These are phyloP conservation scores for Bombus confusus DNA, from an alignment of 1,140 invertebrate species.

Conservation along the genomic window DNA sequence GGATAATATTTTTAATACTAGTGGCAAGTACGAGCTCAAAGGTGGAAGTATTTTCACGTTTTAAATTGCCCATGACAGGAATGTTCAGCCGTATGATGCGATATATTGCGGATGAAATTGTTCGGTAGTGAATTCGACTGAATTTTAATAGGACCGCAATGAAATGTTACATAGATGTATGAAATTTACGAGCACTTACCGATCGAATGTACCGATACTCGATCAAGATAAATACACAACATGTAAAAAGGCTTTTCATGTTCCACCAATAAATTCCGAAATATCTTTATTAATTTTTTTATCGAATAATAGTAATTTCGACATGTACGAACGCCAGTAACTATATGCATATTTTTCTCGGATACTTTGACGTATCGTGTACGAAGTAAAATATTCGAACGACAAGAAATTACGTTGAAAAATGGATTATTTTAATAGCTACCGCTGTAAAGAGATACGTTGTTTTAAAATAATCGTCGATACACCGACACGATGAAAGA, in stretches of 20 bases:
- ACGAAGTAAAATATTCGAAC: not conserved
- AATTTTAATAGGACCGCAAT: not conserved
- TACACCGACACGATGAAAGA: not conserved
- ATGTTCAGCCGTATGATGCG: not conserved
- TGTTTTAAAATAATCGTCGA: not conserved
- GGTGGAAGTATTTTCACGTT: not conserved
- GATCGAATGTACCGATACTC: not conserved
- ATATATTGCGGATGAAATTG: not conserved
- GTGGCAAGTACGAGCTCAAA: not conserved
- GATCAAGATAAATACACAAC: not conserved
- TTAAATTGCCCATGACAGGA: not conserved
- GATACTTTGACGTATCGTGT: too few species aligned
- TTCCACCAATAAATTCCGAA: too few species aligned
- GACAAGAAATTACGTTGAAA: not conserved
- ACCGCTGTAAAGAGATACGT: not conserved
- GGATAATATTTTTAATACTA: not conserved
- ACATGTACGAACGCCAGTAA: not conserved
- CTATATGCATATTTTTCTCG: not conserved
- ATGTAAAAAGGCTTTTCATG: not conserved
- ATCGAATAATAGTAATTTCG: not conserved
- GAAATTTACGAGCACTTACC: not conserved
- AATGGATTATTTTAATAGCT: not conserved
- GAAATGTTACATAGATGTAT: not conserved
- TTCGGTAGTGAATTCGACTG: not conserved
- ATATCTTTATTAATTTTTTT: not conserved